Evolutionary conservation across 1,140 invertebrate species (phyloP).

Genomic region (Drosophila setifemur): DNA sequence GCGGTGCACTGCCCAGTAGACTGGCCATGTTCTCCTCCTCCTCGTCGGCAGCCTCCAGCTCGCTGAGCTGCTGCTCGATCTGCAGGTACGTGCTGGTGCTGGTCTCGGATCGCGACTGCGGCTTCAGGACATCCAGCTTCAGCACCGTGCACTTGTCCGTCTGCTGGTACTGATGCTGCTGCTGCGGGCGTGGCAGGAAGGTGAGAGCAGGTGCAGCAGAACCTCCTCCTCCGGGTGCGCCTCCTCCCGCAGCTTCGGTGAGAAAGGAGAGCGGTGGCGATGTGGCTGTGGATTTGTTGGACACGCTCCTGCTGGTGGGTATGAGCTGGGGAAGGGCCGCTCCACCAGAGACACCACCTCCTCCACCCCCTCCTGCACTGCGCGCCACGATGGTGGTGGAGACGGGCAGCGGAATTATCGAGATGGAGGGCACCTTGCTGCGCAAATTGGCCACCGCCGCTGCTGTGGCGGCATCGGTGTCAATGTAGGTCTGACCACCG

Average conservation of each 20-base stretch:
- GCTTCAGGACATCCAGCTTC: slow-evolving; percentile 70
- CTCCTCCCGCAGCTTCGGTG: slow-evolving; percentile 13
- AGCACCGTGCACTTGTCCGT: slow-evolving; percentile 79
- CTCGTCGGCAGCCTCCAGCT: slow-evolving; percentile 63
- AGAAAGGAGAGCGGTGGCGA: slow-evolving; percentile 69
- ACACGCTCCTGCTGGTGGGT: slow-evolving; percentile 44
- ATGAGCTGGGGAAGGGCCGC: slow-evolving; percentile 24
- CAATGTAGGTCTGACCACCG: slow-evolving; percentile 29
- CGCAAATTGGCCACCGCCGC: slow-evolving; percentile 68
- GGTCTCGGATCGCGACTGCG: slow-evolving; percentile 14
- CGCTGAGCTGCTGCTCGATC: slow-evolving; percentile 70
- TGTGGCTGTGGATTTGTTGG: slow-evolving; percentile 75
- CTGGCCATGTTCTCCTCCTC: slow-evolving; percentile 71
- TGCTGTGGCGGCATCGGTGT: slow-evolving; percentile 68
- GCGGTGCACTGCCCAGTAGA: slow-evolving; percentile 49
- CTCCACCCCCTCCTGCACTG: not conserved
- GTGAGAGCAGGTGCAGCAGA: not conserved
- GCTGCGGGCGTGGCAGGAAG: slow-evolving; percentile 51
- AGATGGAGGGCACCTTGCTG: slow-evolving; percentile 79
- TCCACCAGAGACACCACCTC: not conserved
- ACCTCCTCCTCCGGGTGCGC: not conserved
- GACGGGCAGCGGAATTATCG: slow-evolving; percentile 77
- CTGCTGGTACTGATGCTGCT: slow-evolving; percentile 78
- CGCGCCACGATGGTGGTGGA: slow-evolving; percentile 60
- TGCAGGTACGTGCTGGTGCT: slow-evolving; percentile 65